These are phyloP conservation scores for Muntiacus muntjak DNA, from an alignment of 2,113 vertebrate species.

Conservation along the genomic window DNA sequence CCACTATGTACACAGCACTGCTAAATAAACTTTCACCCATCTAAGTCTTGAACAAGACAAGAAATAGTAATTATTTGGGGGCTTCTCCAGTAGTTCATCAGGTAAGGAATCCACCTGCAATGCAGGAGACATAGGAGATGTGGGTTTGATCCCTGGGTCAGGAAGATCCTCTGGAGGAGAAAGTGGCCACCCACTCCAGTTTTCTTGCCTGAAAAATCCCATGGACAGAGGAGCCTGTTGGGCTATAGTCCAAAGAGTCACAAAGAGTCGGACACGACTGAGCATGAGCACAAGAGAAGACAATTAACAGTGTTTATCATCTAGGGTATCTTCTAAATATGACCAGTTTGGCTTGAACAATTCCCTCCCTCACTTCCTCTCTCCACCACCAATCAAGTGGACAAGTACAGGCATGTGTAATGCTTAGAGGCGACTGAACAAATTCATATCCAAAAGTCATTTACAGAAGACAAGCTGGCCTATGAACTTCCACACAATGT, in stretches of 20 bases:
- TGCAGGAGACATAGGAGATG: background rate
- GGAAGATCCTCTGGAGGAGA: background rate
- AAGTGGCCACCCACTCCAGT: background rate
- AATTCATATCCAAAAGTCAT: background rate
- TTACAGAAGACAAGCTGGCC: background rate
- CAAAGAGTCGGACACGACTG: background rate
- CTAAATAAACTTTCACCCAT: background rate
- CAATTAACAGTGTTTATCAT: background rate
- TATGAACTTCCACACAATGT: background rate
- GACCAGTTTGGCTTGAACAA: background rate
- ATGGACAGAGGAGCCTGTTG: background rate
- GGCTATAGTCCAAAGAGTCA: background rate
- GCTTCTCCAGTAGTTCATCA: background rate
- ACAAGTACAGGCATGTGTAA: background rate
- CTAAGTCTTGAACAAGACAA: background rate
- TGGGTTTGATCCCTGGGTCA: background rate
- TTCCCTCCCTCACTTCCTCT: background rate
- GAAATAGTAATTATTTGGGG: background rate
- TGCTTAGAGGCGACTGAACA: background rate
- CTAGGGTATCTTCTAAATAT: background rate
- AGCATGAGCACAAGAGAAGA: background rate
- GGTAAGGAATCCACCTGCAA: background rate
- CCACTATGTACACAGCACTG: background rate
- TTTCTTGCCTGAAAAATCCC: background rate
- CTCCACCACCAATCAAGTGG: background rate